Evolutionary conservation across 1,140 invertebrate species (phyloP).

Genomic region (Drosophila miranda): DNA sequence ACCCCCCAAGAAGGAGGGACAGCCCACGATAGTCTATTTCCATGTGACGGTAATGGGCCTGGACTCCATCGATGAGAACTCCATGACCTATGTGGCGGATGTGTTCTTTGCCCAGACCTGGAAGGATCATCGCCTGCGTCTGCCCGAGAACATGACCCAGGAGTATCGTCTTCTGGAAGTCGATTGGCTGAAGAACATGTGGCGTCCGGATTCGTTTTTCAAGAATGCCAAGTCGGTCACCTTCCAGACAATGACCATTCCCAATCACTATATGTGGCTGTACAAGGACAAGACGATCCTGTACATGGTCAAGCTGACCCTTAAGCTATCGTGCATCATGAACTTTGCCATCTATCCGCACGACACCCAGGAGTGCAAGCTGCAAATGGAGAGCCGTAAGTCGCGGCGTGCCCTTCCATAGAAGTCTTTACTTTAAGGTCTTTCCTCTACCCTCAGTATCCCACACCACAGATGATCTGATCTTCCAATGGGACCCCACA

Average conservation of each 20-base stretch:
- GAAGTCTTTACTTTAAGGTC: not conserved
- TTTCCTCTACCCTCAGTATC: conserved; percentile 86
- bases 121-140: conserved; percentile 93
- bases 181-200: conserved; percentile 95
- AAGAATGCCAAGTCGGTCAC: conserved; percentile 96
- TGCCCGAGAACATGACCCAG: conserved; percentile 95
- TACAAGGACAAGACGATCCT: conserved; percentile 94
- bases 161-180: conserved; percentile 94
- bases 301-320: conserved; percentile 93
- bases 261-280: conserved; percentile 94
- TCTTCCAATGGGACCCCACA: conserved; percentile 95
- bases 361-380: conserved; percentile 94
- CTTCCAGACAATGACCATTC: conserved; percentile 96
- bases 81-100: conserved; percentile 95
- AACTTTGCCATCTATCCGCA: conserved; percentile 96
- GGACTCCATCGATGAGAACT: conserved; percentile 95
- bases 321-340: conserved; percentile 94
- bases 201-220: conserved; percentile 94
- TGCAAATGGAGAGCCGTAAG: conserved; percentile 96
- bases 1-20: conserved; percentile 93
- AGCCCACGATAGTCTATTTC: conserved; percentile 93
- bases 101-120: conserved; percentile 96
- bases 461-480: conserved; percentile 94
- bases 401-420: not conserved
- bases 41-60: conserved; percentile 96